A percentile compares a stretch with the other conserved stretches of the same genome.
Evolutionary conservation across 2,797 vertebrate genomes (phyloP).

Genomic region (Lophius americanus): DNA sequence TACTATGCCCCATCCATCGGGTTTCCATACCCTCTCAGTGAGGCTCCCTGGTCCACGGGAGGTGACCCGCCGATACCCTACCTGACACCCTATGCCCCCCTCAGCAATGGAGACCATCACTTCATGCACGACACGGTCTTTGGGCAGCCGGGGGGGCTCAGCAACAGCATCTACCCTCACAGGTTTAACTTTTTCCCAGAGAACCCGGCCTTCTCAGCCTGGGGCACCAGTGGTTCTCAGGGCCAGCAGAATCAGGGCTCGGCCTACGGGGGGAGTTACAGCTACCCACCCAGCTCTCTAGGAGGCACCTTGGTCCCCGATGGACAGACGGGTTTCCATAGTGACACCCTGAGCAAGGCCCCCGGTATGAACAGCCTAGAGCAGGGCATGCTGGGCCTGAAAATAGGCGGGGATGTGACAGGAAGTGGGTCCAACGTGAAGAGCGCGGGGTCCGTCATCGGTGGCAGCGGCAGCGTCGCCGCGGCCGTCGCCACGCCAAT

Average conservation of each 20-base stretch:
- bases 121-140: conserved; percentile 99
- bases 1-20: conserved; percentile 98
- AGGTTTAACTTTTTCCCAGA: conserved; percentile 98
- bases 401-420: conserved; percentile 91
- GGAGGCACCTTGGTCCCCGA: conserved; percentile 94
- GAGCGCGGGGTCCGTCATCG: conserved; percentile 91
- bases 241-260: conserved; percentile 97
- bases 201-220: conserved; percentile 96
- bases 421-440: conserved; percentile 88
- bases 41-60: conserved; percentile 98
- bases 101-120: conserved; percentile 98
- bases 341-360: conserved; percentile 93
- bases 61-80: conserved; percentile 98
- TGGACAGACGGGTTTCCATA: conserved; percentile 95
- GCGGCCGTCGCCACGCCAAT: conserved; percentile 85
- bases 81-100: conserved; percentile 96
- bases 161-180: conserved; percentile 94
- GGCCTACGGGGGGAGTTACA: conserved; percentile 95
- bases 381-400: conserved; percentile 96
- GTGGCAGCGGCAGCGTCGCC: conserved; percentile 81
- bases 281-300: conserved; percentile 95
- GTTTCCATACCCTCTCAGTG: conserved; percentile 96
- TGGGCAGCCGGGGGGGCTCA: conserved; percentile 94
- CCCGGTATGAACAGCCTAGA: conserved; percentile 98
- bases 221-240: conserved; percentile 96